Conservation (phyloP, 2,888 invertebrate genomes). For the Diloba caeruleocephala region DNA sequence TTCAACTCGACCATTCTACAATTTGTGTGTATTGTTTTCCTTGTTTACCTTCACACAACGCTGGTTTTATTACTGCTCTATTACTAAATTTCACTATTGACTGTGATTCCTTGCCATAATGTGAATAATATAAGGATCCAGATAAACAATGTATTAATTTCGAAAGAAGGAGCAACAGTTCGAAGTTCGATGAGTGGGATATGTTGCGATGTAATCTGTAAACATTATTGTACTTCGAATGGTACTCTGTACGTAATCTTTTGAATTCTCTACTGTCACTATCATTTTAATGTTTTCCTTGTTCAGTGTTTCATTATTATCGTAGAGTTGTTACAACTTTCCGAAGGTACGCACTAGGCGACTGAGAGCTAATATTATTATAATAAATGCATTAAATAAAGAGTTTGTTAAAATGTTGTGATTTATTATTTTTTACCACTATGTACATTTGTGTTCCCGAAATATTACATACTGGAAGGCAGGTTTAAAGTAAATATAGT, state of each 20-base stretch:
- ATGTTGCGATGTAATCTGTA: conserved; percentile 14
- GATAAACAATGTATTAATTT: background rate
- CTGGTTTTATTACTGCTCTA: conserved; percentile 26
- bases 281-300: conserved; percentile 57
- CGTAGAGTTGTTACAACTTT: conserved; percentile 87
- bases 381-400: conserved; percentile 88
- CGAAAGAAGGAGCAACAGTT: background rate
- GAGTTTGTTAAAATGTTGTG: conserved; percentile 83
- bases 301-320: conserved; percentile 62
- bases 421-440: conserved; percentile 60
- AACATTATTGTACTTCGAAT: conserved; percentile 28
- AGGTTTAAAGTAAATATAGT: too few species aligned
- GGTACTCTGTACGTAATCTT: conserved; percentile 57
- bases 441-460: too few species aligned
- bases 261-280: conserved; percentile 58
- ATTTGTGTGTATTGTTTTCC: conserved; percentile 22
- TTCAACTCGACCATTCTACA: conserved; percentile 18
- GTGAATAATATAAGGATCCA: background rate
- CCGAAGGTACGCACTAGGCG: conserved; percentile 89
- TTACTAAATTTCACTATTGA: conserved; percentile 20
- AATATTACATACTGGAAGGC: too few species aligned
- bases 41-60: conserved; percentile 23
- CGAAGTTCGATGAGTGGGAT: conserved; percentile 5
- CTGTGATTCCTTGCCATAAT: conserved; percentile 10
- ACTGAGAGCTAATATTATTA: conserved; percentile 89